A percentile compares a stretch with the other conserved stretches of the same genome.
Conservation (phyloP, 1,140 invertebrate species). For the Drosophila azteca region DNA sequence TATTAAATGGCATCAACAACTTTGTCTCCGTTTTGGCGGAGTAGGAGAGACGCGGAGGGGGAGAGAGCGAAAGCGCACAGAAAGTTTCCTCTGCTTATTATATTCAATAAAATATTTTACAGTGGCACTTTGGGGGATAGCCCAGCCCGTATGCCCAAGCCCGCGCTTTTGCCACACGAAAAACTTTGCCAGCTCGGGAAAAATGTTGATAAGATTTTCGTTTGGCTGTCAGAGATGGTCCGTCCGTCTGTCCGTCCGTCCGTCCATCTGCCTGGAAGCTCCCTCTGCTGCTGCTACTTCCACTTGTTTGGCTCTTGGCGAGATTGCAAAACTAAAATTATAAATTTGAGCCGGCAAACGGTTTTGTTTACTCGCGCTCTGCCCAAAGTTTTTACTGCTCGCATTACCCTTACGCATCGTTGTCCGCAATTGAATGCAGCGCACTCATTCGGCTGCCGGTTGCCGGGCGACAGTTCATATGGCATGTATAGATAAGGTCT, state of each 20-base stretch:
- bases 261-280: constrained; percentile 40
- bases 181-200: constrained; percentile 54
- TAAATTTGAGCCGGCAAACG: constrained; percentile 48
- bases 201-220: constrained; percentile 57
- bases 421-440: constrained; percentile 21
- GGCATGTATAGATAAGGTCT: constrained; percentile 20
- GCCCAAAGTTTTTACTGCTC: constrained; percentile 22
- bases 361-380: constrained; percentile 40
- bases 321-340: constrained; percentile 58
- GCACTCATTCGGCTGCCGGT: constrained; percentile 5
- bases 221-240: constrained; percentile 27
- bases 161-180: constrained; percentile 7
- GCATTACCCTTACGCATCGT: constrained; percentile 50
- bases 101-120: constrained; percentile 81
- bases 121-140: constrained; percentile 66
- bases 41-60: too few species aligned
- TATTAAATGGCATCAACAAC: constrained; percentile 77
- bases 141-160: constrained; percentile 10
- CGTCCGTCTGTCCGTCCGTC: too few species aligned
- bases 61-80: constrained; percentile 9
- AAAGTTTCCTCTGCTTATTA: constrained; percentile 76
- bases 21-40: constrained; percentile 65
- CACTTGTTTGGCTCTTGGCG: constrained; percentile 50
- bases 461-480: constrained; percentile 2
- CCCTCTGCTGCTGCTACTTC: not conserved